Evolutionary conservation across 2,888 invertebrate genomes (phyloP).

Genomic region (Lithophane ornitopus): DNA sequence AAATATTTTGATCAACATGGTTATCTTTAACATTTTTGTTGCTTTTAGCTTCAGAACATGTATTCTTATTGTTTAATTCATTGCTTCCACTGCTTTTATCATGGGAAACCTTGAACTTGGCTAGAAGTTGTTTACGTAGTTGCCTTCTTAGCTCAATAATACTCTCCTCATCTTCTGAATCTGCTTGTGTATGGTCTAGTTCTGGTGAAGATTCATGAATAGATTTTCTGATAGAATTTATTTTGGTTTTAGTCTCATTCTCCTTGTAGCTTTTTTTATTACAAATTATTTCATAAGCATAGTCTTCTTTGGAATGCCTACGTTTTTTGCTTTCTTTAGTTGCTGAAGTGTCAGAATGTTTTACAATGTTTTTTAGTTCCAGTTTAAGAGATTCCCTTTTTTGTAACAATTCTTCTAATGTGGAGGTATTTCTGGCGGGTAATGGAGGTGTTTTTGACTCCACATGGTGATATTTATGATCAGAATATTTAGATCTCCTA

Average conservation of each 20-base stretch:
- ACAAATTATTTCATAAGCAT: constrained; percentile 55
- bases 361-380: constrained; percentile 79
- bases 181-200: constrained; percentile 91
- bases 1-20: constrained; percentile 40
- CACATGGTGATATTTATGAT: constrained; percentile 66
- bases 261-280: constrained; percentile 60
- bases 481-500: constrained; percentile 71
- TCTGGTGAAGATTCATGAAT: constrained; percentile 81
- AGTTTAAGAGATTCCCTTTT: constrained; percentile 81
- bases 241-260: constrained; percentile 57
- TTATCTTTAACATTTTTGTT: constrained; percentile 40
- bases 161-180: constrained; percentile 96
- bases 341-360: constrained; percentile 66
- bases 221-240: constrained; percentile 57
- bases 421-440: constrained; percentile 72
- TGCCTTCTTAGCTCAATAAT: constrained; percentile 97
- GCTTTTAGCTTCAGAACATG: constrained; percentile 45
- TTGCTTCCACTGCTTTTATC: constrained; percentile 61
- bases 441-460: constrained; percentile 85
- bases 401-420: constrained; percentile 82
- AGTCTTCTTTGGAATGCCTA: constrained; percentile 69
- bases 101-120: constrained; percentile 79
- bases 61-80: constrained; percentile 54
- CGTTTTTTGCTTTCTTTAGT: constrained; percentile 69
- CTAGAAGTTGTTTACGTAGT: constrained; percentile 96